Base-by-base conservation (phyloP, 2,888 invertebrate species). In the Theretra japonica region DNA sequence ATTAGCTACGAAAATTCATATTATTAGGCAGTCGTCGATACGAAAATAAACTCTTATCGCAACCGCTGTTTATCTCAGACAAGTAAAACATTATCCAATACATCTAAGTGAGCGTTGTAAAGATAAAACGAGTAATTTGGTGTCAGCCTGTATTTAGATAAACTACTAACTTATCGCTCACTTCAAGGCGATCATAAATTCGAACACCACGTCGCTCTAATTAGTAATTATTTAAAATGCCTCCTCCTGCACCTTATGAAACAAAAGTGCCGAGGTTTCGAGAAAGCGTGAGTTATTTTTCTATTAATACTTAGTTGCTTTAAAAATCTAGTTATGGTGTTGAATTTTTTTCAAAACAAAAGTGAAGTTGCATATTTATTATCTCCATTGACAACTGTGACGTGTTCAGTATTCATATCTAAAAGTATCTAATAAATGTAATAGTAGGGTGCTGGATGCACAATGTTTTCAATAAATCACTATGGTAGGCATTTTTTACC, bases 151-250 rank as follows among this genome's bases (percentile, higher is more conserved):
- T 41, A 58, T 70, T 72, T 69, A 53, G 65, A 50, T 65, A 70
- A 59, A 62, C 25, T 65, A 4, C 48, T 68, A 21, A 70, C 73
- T 74, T 74, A 86, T 84, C 83, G 83, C 88, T 88, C 85, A 90
- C 85, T 88, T 89, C 86, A 88, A 85, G 84, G 74, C 83, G 75
- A 76, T 84, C 76, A 70, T 58, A 73, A 76, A 79, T 73, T 80
- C 82, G 73, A 74, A 76, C 75, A 77, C 75, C 73, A 80, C 76
- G 79, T 80, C 71, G 73, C 71, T 30, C 72, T 6, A 70, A 68
- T 76, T 70, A 72, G 58, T 53, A 75, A 73, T 72, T 70, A 69
- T 65, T 74, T 65, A 75, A 58, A 73, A 76, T 80, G 74, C 21
- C 68, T 19, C 41, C 74, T 69, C 68, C 68, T 23, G 25, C 73